phyloP scores from a whole-genome alignment of 2,888 invertebrate genomes.

The Arctia plantaginis region DNA sequence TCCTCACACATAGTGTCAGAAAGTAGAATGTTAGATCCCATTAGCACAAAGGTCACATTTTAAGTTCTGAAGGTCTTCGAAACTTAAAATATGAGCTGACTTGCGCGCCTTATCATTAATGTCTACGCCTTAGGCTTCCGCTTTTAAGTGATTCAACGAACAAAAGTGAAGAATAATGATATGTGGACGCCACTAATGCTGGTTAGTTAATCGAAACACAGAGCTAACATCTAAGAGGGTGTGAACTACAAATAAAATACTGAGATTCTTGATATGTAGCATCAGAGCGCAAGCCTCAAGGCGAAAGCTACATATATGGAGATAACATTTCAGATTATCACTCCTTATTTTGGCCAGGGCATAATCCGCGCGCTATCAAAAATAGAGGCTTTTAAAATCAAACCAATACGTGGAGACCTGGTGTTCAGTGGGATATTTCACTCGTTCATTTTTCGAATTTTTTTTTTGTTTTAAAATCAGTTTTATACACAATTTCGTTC shows the following conservation, averaged over 20 bases:
- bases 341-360: slow-evolving; percentile 52
- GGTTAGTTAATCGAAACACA: slow-evolving; percentile 35
- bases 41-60: slow-evolving; percentile 66
- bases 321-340: slow-evolving; percentile 48
- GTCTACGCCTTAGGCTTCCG: slow-evolving; percentile 69
- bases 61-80: slow-evolving; percentile 55
- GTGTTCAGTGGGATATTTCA: not conserved
- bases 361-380: slow-evolving; percentile 16
- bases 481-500: not conserved
- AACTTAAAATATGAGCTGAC: slow-evolving; percentile 65
- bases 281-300: slow-evolving; percentile 72
- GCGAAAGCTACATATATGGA: slow-evolving; percentile 66
- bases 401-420: not conserved
- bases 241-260: slow-evolving; percentile 59
- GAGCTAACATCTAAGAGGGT: slow-evolving; percentile 32
- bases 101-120: slow-evolving; percentile 59
- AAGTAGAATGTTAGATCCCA: slow-evolving; percentile 56
- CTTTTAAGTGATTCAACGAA: slow-evolving; percentile 48
- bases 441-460: not conserved
- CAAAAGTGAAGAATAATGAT: slow-evolving; percentile 53
- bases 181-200: slow-evolving; percentile 56
- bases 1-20: slow-evolving; percentile 54
- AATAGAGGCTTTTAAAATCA: not conserved
- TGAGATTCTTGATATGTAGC: slow-evolving; percentile 84
- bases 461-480: not conserved